Conservation (phyloP, 1,140 invertebrate species). For the Lordiphosa clarofinis region DNA sequence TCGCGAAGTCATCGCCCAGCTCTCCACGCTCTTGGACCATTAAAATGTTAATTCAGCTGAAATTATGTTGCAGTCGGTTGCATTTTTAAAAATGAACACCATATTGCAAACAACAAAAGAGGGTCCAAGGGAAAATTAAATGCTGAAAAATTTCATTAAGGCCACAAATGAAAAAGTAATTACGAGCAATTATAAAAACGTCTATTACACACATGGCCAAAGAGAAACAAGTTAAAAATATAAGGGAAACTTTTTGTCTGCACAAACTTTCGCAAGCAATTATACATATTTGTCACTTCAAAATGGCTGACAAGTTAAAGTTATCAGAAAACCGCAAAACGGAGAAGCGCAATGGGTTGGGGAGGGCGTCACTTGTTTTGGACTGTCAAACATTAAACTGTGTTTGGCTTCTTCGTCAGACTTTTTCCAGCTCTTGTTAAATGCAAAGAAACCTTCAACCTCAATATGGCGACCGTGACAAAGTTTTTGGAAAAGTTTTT, state of each 20-base stretch:
- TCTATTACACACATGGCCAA: conserved; percentile 56
- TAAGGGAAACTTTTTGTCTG: conserved; percentile 46
- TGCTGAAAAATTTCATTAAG: conserved; percentile 29
- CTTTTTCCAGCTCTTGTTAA: conserved; percentile 16
- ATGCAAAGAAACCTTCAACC: conserved; percentile 54
- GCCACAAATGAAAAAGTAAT: conserved; percentile 58
- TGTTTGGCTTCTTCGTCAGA: conserved; percentile 38
- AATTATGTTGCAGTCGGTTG: conserved; percentile 31
- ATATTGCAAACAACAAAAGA: neutral
- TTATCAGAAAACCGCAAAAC: conserved; percentile 43
- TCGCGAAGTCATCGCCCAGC: conserved; percentile 2
- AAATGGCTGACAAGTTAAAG: conserved; percentile 64
- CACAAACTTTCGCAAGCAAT: conserved; percentile 68
- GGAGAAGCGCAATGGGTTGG: neutral
- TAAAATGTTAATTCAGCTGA: conserved; percentile 54
- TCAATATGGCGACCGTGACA: conserved; percentile 40
- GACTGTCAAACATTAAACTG: conserved; percentile 69
- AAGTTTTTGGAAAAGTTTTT: conserved; percentile 43
- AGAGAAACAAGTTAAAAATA: conserved; percentile 17
- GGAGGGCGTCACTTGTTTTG: conserved; percentile 35
- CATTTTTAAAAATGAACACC: conserved; percentile 19
- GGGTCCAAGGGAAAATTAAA: neutral
- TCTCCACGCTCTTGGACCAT: conserved; percentile 4
- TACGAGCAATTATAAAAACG: conserved; percentile 61
- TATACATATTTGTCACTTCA: conserved; percentile 72